phyloP scores from a whole-genome alignment of 1,140 invertebrate species.

The Fopius arisanus region DNA sequence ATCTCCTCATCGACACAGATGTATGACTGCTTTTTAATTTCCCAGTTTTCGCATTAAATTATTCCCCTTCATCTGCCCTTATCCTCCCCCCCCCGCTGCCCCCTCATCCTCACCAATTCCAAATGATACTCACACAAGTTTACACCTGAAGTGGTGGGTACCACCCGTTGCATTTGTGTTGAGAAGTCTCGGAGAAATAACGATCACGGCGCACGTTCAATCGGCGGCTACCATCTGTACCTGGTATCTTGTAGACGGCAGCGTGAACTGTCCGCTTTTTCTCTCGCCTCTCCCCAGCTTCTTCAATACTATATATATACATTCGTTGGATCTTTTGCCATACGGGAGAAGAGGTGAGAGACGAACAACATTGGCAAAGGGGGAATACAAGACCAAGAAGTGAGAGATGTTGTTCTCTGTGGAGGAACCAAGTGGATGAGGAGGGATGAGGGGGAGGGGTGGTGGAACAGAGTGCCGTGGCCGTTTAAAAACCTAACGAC shows the following conservation, averaged over 20 bases:
- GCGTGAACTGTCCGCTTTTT: conserved; percentile 29
- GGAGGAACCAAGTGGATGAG: too few relatives aligned
- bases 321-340: not conserved
- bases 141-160: not conserved
- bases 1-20: not conserved
- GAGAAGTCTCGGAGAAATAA: not conserved
- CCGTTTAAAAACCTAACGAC: conserved; percentile 16
- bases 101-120: not conserved
- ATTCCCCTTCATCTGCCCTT: not conserved
- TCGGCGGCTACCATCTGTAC: conserved; percentile 28
- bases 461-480: not conserved
- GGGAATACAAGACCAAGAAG: not conserved
- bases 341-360: conserved; percentile 4
- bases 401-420: conserved; percentile 19
- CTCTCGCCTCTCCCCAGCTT: conserved; percentile 32
- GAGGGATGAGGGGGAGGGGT: not conserved
- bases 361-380: not conserved
- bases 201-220: conserved; percentile 21
- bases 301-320: conserved; percentile 19
- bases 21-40: not conserved
- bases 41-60: not conserved
- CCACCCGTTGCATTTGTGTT: not conserved
- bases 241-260: conserved; percentile 24
- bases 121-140: not conserved
- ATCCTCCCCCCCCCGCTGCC: not conserved